Conservation (phyloP, 2,113 vertebrate species). For the Mandrillus leucophaeus region DNA sequence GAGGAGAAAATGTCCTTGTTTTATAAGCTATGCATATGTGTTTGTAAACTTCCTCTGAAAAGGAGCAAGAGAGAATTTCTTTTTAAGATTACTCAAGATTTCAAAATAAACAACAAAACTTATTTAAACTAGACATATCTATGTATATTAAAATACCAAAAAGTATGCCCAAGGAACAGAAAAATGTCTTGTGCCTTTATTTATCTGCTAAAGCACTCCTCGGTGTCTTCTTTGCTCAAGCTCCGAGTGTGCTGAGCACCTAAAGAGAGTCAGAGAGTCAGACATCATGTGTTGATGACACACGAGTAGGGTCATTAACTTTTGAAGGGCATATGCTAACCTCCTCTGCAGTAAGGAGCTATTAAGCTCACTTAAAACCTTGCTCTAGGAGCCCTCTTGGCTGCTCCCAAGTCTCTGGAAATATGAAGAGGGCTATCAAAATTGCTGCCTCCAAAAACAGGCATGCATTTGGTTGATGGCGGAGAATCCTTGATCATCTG, state of each 20-base stretch:
- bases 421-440: constrained; percentile 22
- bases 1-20: background rate
- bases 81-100: background rate
- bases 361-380: constrained; percentile 25
- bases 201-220: background rate
- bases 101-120: constrained; percentile 25
- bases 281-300: background rate
- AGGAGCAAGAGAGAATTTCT: background rate
- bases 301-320: background rate
- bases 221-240: background rate
- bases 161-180: background rate
- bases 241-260: background rate
- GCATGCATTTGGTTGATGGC: background rate
- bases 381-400: background rate
- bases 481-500: background rate
- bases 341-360: background rate
- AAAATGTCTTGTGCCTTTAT: background rate
- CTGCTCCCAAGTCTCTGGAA: background rate
- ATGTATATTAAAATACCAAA: background rate
- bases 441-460: background rate
- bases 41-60: background rate
- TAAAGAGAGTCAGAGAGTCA: constrained; percentile 3
- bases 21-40: background rate
- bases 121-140: background rate
- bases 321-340: constrained; percentile 18